Evolutionary conservation across 2,113 vertebrate genomes (phyloP).

Genomic region (Chroicocephalus ridibundus): DNA sequence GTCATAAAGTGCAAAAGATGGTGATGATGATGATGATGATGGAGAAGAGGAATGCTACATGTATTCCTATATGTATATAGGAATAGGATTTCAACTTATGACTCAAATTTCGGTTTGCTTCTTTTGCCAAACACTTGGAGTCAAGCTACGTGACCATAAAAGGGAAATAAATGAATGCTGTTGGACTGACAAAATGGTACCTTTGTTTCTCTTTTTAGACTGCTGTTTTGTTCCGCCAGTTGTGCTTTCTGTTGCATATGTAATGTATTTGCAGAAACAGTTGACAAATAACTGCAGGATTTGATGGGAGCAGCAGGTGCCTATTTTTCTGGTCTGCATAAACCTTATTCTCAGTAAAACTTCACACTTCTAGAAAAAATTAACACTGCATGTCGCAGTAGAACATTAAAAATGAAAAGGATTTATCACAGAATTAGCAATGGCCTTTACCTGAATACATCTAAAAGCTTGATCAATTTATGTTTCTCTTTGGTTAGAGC

Average conservation of each 20-base stretch:
- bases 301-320: neutral
- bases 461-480: neutral
- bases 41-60: neutral
- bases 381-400: neutral
- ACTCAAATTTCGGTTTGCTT: neutral
- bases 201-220: slow-evolving; percentile 2
- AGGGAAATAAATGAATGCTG: neutral
- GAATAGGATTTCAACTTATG: neutral
- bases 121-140: neutral
- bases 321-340: neutral
- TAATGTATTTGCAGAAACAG: neutral
- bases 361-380: slow-evolving; percentile 21
- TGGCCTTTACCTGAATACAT: neutral
- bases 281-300: slow-evolving; percentile 12
- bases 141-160: neutral
- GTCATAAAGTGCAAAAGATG: neutral
- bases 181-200: neutral
- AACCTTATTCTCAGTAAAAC: neutral
- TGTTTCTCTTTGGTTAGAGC: neutral
- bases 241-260: neutral
- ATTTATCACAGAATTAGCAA: neutral
- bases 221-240: neutral
- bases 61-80: neutral
- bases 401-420: neutral
- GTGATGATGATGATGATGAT: neutral